phyloP scores from a whole-genome alignment of 2,888 invertebrate genomes.

The Mechanitis messenoides region DNA sequence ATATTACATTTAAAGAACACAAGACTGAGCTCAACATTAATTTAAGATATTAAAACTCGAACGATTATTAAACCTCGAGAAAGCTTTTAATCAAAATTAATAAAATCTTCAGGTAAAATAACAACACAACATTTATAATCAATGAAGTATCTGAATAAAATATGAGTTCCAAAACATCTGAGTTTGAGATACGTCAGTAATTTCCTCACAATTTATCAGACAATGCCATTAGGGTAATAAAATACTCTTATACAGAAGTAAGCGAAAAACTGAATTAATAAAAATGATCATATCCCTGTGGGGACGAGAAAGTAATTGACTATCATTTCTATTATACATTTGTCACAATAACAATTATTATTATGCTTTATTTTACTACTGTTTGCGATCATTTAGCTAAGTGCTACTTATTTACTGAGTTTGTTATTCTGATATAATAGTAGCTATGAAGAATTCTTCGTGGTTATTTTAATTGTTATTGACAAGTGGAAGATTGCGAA shows the following conservation, averaged over 20 bases:
- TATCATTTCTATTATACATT: constrained; percentile 6
- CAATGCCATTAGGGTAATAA: constrained; percentile 16
- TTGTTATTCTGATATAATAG: no score
- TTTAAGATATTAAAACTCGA: constrained; percentile 29
- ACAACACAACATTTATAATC: constrained; percentile 16
- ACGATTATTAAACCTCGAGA: constrained; percentile 20
- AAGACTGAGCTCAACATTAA: constrained; percentile 52
- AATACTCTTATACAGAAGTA: constrained; percentile 11
- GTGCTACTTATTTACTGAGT: background rate
- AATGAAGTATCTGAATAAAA: constrained; percentile 16
- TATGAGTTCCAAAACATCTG: constrained; percentile 20
- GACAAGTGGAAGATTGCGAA: no score
- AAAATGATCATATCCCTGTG: constrained; percentile 3
- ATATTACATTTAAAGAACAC: constrained; percentile 50
- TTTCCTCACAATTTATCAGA: constrained; percentile 17
- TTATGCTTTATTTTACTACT: background rate
- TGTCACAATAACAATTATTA: constrained; percentile 1
- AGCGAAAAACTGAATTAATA: constrained; percentile 7
- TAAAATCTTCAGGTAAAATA: constrained; percentile 9
- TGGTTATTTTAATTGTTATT: no score
- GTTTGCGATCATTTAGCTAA: background rate
- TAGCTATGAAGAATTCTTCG: no score
- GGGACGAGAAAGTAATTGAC: constrained; percentile 4
- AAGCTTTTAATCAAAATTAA: constrained; percentile 19
- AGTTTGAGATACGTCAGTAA: constrained; percentile 16